Conservation (phyloP, 2,888 invertebrate genomes). For the Thereva unica region DNA sequence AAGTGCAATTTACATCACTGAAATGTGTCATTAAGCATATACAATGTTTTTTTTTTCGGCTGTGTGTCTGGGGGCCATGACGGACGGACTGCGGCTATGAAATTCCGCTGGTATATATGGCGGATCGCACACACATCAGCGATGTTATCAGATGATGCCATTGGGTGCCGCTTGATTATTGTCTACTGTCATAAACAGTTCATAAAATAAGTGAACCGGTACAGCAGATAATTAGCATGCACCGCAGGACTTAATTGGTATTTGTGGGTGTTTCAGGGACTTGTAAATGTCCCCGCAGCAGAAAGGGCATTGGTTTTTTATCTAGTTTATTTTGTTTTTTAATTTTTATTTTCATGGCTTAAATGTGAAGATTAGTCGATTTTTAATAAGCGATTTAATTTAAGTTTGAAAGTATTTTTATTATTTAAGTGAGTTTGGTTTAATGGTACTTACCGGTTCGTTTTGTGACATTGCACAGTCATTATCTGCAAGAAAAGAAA, state of each 20-base stretch:
- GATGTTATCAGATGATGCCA: conserved; percentile 23
- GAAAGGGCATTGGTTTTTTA: not conserved
- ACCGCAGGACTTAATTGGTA: not conserved
- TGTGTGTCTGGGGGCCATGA: not conserved
- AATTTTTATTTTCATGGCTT: not conserved
- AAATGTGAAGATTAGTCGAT: too few relatives aligned
- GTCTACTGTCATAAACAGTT: conserved; percentile 10
- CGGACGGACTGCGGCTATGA: not conserved
- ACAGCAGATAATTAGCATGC: conserved; percentile 6
- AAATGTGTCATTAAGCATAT: conserved; percentile 16
- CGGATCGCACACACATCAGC: too few relatives aligned
- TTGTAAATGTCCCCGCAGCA: too few relatives aligned
- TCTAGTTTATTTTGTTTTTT: not conserved
- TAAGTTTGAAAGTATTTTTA: too few relatives aligned
- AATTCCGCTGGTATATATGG: too few relatives aligned
- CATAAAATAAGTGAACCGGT: conserved; percentile 10
- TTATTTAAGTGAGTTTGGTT: too few relatives aligned
- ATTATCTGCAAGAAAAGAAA: too few relatives aligned
- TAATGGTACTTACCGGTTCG: too few relatives aligned
- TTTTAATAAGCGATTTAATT: too few relatives aligned
- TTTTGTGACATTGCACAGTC: too few relatives aligned
- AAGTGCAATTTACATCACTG: conserved; percentile 18
- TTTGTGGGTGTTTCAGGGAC: not conserved
- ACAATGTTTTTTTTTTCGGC: not conserved
- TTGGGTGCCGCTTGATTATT: conserved; percentile 3